Evolutionary conservation across 1,140 invertebrate genomes (phyloP).

Genomic region (Aphaenogaster floridana): DNA sequence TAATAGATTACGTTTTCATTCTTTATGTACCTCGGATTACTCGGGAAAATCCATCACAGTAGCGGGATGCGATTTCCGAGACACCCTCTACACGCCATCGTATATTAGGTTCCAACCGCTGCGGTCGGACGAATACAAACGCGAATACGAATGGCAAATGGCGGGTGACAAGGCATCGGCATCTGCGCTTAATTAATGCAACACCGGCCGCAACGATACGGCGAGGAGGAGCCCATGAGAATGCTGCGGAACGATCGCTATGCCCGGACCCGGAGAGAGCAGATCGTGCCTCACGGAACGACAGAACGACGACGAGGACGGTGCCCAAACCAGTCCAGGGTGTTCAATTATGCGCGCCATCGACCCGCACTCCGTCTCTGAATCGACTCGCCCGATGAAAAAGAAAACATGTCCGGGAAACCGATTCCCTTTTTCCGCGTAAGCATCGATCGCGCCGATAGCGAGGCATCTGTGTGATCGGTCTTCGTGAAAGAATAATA

Average conservation of each 20-base stretch:
- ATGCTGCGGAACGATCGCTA: conserved; percentile 64
- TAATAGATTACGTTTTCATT: background rate
- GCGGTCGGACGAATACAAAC: conserved; percentile 65
- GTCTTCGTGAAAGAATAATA: conserved; percentile 26
- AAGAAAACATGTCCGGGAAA: conserved; percentile 38
- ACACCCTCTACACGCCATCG: conserved; percentile 31
- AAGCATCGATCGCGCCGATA: conserved; percentile 26
- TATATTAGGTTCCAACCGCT: conserved; percentile 57
- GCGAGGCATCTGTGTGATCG: conserved; percentile 1
- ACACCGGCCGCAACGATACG: conserved; percentile 62
- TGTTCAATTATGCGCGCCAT: conserved; percentile 63
- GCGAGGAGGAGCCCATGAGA: conserved; percentile 63
- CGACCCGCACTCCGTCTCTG: conserved; percentile 36
- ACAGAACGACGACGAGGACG: conserved; percentile 16
- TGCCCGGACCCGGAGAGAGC: conserved; percentile 40
- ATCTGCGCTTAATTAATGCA: conserved; percentile 81
- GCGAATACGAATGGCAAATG: conserved; percentile 77
- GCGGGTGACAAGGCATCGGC: conserved; percentile 80
- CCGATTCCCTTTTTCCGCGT: conserved; percentile 23
- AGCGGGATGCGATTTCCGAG: conserved; percentile 22
- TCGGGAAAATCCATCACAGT: background rate
- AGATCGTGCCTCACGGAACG: conserved; percentile 44
- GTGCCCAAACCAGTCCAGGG: conserved; percentile 47
- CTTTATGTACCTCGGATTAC: background rate
- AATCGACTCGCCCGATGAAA: conserved; percentile 42